Evolutionary conservation across 1,140 invertebrate genomes (phyloP), one percentile per base, ranked within the genome.

Genomic region (Drosophila willistoni): DNA sequence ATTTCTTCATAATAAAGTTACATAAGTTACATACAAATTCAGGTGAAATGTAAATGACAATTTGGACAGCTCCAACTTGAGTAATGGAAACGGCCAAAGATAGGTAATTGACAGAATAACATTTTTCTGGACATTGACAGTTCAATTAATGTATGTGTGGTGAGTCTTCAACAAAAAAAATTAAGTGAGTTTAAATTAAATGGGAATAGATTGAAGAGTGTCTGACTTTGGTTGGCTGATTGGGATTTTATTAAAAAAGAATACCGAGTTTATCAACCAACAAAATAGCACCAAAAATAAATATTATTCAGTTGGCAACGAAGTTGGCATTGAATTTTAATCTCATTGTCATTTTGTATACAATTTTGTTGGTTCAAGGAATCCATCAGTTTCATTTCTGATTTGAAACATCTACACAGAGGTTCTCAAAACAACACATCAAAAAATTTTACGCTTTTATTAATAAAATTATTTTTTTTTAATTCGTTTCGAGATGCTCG

Each of bases 401-500:
- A 47, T 10, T 47, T 10, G 17, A 19, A 19, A 47, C 2, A 51
- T 0, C 9, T 51, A 51, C 9, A 51, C 17, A 22, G 3, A 51
- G 19, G 44, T 51, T 51, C 17, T 22, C 9, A 22, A 51, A 22
- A n/a, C n/a, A n/a, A 51, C 10, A 51, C 10, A 51, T 12, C 2
- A 22, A 12, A 51, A 47, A 47, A 47, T 47, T 51, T 51, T 51
- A 51, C 3, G 9, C 44, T 12, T 51, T 51, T 51, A 12, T 17
- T 19, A 51, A 22, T 10, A 51, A 51, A 51, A 51, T 51, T 51
- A 3, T 1, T 1, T 5, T 19, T 12, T 60, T 22, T 67, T 22
- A 39, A 57, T 64, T 4, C 39, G 47, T 42, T 71, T 59, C 22
- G 62, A 73, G 73, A 91, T 91, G 82, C 60, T 87, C 68, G 73